Evolutionary conservation across 2,113 vertebrate genomes (phyloP).

Genomic region (Sturnus vulgaris): DNA sequence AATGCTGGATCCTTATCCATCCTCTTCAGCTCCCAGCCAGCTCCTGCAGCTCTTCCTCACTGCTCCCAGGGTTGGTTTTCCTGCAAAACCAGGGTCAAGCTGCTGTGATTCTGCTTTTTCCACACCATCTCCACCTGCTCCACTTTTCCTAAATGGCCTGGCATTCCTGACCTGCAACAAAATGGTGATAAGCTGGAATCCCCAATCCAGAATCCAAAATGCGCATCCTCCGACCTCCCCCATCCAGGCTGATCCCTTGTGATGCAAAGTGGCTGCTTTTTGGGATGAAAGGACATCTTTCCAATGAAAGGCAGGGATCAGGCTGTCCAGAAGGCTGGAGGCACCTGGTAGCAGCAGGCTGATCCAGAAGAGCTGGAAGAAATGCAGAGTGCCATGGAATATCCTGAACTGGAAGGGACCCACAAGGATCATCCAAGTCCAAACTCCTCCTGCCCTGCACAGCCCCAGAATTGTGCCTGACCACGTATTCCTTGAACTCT

Average conservation of each 20-base stretch:
- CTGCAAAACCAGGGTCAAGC: fast-evolving
- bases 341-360: not conserved
- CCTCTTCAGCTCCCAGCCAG: not conserved
- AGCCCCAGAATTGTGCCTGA: not conserved
- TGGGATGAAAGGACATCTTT: not conserved
- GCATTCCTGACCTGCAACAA: not conserved
- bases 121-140: not conserved
- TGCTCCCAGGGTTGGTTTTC: not conserved
- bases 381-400: not conserved
- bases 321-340: not conserved
- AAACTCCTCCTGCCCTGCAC: not conserved
- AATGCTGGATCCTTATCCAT: not conserved
- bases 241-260: not conserved
- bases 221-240: fast-evolving
- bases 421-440: not conserved
- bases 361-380: not conserved
- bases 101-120: not conserved
- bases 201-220: fast-evolving
- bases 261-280: not conserved
- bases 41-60: not conserved
- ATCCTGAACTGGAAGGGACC: not conserved
- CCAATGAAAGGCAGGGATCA: not conserved
- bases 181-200: not conserved
- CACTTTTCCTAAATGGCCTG: fast-evolving
- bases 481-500: not conserved